Evolutionary conservation across 1,140 invertebrate species (phyloP).

Genomic region (Ceratoteleas bidentatus): DNA sequence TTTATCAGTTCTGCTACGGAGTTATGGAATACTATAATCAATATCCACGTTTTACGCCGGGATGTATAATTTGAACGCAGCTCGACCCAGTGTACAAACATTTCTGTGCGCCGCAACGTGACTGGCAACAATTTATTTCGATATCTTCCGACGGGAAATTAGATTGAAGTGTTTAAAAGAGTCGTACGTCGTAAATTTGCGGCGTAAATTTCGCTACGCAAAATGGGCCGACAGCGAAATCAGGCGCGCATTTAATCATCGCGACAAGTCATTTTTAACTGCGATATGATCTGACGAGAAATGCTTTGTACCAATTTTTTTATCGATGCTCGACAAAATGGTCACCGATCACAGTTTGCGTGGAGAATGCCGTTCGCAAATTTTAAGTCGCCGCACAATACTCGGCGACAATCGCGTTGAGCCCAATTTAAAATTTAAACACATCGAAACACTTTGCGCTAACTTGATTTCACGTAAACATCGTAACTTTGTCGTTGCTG

Average conservation of each 20-base stretch:
- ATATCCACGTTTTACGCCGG: constrained; percentile 12
- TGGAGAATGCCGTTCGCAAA: constrained; percentile 2
- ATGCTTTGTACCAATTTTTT: too few species aligned
- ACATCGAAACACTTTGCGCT: constrained; percentile 65
- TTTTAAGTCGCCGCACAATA: constrained; percentile 43
- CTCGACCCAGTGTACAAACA: constrained; percentile 13
- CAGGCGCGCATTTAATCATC: too few species aligned
- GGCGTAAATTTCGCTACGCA: background rate
- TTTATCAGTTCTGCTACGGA: constrained; percentile 36
- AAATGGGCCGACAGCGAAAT: background rate
- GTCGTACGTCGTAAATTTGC: constrained; percentile 13
- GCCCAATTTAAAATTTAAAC: constrained; percentile 63
- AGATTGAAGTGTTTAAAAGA: constrained; percentile 29
- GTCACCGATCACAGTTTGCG: constrained; percentile 1
- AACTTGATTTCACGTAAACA: constrained; percentile 65
- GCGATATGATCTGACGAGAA: too few species aligned
- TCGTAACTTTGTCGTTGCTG: constrained; percentile 64
- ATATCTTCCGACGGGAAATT: constrained; percentile 25
- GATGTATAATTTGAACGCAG: constrained; percentile 27
- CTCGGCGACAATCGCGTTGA: constrained; percentile 48
- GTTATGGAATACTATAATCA: constrained; percentile 30
- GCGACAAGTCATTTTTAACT: too few species aligned
- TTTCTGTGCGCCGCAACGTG: constrained; percentile 22
- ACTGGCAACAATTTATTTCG: constrained; percentile 34
- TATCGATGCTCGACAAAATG: background rate